Base-by-base conservation (phyloP, 2,113 vertebrate species). In the Girardinichthys multiradiatus region DNA sequence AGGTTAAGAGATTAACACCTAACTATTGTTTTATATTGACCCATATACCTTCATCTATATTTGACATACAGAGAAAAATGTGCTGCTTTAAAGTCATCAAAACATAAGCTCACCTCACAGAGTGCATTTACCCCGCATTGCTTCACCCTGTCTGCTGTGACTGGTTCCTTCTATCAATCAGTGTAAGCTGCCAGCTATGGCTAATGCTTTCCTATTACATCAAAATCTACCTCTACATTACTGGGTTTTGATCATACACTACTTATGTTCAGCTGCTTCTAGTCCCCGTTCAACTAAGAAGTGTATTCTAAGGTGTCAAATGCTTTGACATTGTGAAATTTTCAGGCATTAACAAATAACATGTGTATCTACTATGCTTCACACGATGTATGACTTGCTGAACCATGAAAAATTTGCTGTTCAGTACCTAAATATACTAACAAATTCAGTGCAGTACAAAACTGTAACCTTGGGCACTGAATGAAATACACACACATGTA, bases 191-290 rank as follows among this genome's bases (percentile, higher is more conserved):
- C 86, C 89, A 90, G 75, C 90, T 85, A 59, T 83, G 66, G 83
- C 86, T 87, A 87, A 91, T 90, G 87, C 82, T 57, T 69, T 71
- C 72, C 79, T 90, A 88, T 90, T 79, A 89, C 86, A 86, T 88
- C 80, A 87, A 87, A 82, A 90, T 89, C 90, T 80, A 74, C 79
- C 61, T 58, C 70, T 72, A 81, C 63, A 80, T 83, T 70, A n/a
- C 71, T 30, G 69, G 70, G 51, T 84, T 82, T 79, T 70, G 74
- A 86, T 84, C 76, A 67, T 48, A 66, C 9, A 11, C 60, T 10
- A 68, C 76, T 61, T 71, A 67, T 60, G 64, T 57, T 73, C 57
- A 57, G 57, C 72, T 54, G 68, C 80, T 80, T 72, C 33, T 70
- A 21, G 15, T 2, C 54, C 39, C 35, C 61, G 48, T 72, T 74